Percentiles rank a stretch among this genome's conserved stretches.
Conservation (phyloP, 2,797 vertebrate genomes). For the Hemitrygon akajei region DNA sequence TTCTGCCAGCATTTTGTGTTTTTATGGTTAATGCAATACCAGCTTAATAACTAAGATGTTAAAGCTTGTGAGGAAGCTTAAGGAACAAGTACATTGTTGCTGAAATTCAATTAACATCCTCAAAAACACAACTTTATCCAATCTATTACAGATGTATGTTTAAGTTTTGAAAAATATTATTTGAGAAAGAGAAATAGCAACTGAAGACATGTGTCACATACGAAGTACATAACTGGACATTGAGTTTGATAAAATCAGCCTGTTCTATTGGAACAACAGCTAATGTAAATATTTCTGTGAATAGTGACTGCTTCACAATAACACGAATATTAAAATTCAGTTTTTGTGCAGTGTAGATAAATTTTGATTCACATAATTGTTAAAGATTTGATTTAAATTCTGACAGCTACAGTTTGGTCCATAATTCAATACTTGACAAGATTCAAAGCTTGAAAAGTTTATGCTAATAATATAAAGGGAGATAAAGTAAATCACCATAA, state of each 20-base stretch:
- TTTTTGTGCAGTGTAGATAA: background rate
- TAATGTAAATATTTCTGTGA: background rate
- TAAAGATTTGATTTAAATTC: background rate
- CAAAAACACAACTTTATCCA: background rate
- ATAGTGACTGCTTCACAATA: background rate
- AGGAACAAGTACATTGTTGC: background rate
- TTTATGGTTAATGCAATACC: background rate
- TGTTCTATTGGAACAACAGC: background rate
- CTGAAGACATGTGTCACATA: constrained; percentile 1
- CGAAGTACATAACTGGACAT: background rate
- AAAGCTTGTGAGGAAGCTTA: background rate
- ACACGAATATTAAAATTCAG: constrained; percentile 4
- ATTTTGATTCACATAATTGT: background rate
- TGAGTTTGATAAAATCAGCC: background rate
- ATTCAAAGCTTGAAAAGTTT: background rate
- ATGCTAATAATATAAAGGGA: background rate
- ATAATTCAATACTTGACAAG: background rate
- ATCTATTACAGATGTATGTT: background rate
- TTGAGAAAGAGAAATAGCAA: background rate
- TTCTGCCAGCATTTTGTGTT: too few species aligned
- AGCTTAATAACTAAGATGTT: background rate
- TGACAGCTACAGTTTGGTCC: background rate
- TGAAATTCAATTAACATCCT: background rate
- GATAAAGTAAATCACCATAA: background rate
- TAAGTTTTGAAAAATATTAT: constrained; percentile 8